Base-by-base conservation (phyloP, 2,797 vertebrate genomes). In the Parauchenoglanis ngamensis region DNA sequence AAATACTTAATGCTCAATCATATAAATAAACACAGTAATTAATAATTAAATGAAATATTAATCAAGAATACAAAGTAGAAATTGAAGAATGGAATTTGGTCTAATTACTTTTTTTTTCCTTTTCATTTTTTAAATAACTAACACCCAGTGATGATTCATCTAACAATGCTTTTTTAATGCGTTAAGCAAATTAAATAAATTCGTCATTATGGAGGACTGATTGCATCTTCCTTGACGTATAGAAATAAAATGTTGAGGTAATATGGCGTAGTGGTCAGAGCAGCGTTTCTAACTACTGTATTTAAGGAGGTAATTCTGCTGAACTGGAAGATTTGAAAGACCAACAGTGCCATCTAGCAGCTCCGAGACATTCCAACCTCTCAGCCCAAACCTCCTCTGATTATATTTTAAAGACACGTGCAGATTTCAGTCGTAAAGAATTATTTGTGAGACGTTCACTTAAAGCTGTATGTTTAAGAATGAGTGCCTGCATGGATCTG, bases 291-390 rank as follows among this genome's bases (percentile, higher is more conserved):
- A 44, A 61, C 35, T 21, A n/a, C 1, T n/a, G 23, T 35, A 44
- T 44, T 59, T 61, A 61, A 79, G 54, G 57, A 28, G 23, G n/a
- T 56, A 56, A 35, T 89, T 44, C 35, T 75, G 57, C 31, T 87
- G 28, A 21, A 54, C 44, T 44, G 28, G 15, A 85, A 35, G 35
- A 63, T 92, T 85, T 77, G 86, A 93, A 91, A 90, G 94, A 94
- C 82, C 94, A 94, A 92, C 87, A 95, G 92, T 94, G 95, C 95
- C 95, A 94, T 93, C 95, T 95, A 92, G 91, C 93, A 93, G 94
- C 72, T 85, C 88, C 73, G 19, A 65, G 85, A 80, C 67, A 81
- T 79, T 63, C 56, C 88, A 80, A 17, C 28, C 56, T 85, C 67
- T 70, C 68, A 46, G 44, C 61, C 23, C 25, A 15, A 35, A 72